Percentiles rank a stretch among this genome's conserved stretches.
phyloP scores from a whole-genome alignment of 1,140 invertebrate species.

The Yoshiicerus persimilis region DNA sequence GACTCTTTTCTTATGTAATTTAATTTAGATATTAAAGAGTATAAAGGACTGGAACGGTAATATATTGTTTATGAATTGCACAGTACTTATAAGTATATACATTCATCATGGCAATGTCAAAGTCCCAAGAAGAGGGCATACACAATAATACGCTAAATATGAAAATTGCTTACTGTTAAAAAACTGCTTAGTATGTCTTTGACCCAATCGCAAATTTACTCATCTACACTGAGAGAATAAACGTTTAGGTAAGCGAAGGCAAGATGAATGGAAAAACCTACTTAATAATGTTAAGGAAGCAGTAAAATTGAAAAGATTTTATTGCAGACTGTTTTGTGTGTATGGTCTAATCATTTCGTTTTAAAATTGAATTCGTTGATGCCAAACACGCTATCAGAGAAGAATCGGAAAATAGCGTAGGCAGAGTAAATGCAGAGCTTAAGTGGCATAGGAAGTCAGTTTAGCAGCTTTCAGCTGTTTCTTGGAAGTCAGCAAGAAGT shows the following conservation, averaged over 20 bases:
- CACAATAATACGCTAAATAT: not conserved
- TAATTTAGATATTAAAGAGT: not conserved
- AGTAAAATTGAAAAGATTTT: not conserved
- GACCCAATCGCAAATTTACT: not conserved
- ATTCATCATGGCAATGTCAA: not conserved
- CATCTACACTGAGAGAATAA: not conserved
- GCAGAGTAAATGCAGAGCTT: not conserved
- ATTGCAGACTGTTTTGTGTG: not conserved
- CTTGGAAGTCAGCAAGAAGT: not conserved
- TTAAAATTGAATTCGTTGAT: not conserved
- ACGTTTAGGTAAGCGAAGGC: not conserved
- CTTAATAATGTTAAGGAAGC: not conserved
- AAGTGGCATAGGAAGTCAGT: not conserved
- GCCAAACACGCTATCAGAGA: not conserved
- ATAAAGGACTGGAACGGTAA: not conserved
- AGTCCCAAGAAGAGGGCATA: not conserved
- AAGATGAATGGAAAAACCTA: not conserved
- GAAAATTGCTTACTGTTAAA: not conserved
- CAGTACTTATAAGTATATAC: not conserved
- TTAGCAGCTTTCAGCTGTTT: not conserved
- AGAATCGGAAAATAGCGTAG: not conserved
- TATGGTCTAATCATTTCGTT: not conserved
- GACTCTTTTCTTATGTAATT: not conserved
- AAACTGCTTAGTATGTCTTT: not conserved
- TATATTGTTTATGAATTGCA: not conserved